phyloP scores from a whole-genome alignment of 1,140 invertebrate species.

The Hyles euphorbiae region DNA sequence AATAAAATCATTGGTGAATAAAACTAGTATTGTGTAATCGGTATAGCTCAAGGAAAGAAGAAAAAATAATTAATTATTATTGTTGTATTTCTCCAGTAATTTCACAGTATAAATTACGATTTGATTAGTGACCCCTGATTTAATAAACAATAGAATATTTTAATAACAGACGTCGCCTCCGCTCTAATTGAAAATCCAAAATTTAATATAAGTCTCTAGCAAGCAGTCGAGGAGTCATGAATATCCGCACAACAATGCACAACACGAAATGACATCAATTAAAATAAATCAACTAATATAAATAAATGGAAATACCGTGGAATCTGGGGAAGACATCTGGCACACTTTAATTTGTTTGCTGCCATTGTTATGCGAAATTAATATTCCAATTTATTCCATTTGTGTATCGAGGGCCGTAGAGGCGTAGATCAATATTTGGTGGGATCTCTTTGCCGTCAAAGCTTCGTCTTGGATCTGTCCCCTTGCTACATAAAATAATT shows the following conservation, averaged over 20 bases:
- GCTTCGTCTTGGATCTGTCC: slow-evolving; percentile 29
- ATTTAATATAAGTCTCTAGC: too few species aligned
- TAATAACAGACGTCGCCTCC: too few species aligned
- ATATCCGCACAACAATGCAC: slow-evolving; percentile 6
- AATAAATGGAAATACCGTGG: slow-evolving; percentile 42
- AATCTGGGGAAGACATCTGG: slow-evolving; percentile 66
- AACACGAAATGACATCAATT: slow-evolving; percentile 26
- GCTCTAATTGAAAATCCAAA: too few species aligned
- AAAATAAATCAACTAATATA: slow-evolving; percentile 39
- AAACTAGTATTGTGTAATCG: not conserved
- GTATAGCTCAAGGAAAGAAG: too few species aligned
- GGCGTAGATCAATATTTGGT: slow-evolving; percentile 67
- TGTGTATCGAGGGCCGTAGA: slow-evolving; percentile 64
- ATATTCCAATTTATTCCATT: slow-evolving; percentile 75
- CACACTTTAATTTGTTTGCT: slow-evolving; percentile 71
- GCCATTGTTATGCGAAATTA: slow-evolving; percentile 72
- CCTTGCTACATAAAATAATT: slow-evolving; percentile 22
- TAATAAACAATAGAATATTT: too few species aligned
- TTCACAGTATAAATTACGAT: too few species aligned
- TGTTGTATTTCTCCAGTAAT: too few species aligned
- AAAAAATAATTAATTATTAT: too few species aligned
- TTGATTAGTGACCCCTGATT: too few species aligned
- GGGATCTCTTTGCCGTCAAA: slow-evolving; percentile 40
- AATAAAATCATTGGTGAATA: not conserved
- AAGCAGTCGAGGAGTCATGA: too few species aligned